Percentiles rank a stretch among this genome's conserved stretches.
Evolutionary conservation across 2,113 vertebrate species (phyloP).

Genomic region (Thamnophis sirtalis): DNA sequence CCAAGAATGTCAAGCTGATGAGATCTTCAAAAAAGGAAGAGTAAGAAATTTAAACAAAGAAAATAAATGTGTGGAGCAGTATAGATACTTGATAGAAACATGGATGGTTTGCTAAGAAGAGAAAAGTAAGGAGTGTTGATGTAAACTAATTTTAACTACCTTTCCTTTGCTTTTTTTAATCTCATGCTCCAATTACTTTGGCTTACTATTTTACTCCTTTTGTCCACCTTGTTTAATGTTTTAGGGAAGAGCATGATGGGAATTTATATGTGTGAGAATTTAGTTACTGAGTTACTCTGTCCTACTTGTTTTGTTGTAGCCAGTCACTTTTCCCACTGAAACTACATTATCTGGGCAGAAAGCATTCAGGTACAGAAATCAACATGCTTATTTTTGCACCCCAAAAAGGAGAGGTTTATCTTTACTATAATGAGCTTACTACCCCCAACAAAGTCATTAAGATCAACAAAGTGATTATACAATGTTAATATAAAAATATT

Average conservation of each 20-base stretch:
- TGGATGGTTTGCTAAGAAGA: neutral
- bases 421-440: neutral
- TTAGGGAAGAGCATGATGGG: neutral
- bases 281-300: neutral
- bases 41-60: neutral
- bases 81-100: neutral
- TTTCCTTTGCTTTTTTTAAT: neutral
- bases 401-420: neutral
- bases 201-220: neutral
- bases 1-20: neutral
- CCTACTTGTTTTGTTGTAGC: conserved; percentile 27
- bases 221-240: neutral
- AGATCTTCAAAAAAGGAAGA: neutral
- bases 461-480: neutral
- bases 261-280: neutral
- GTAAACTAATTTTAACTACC: neutral
- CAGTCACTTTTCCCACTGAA: conserved; percentile 45
- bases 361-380: neutral
- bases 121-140: neutral
- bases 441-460: neutral
- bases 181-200: neutral
- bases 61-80: neutral
- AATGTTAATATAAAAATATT: neutral
- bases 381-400: neutral
- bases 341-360: conserved; percentile 23